Percentiles rank a stretch among this genome's conserved stretches.
Evolutionary conservation across 2,797 vertebrate genomes (phyloP).

Genomic region (Ibycter americanus): DNA sequence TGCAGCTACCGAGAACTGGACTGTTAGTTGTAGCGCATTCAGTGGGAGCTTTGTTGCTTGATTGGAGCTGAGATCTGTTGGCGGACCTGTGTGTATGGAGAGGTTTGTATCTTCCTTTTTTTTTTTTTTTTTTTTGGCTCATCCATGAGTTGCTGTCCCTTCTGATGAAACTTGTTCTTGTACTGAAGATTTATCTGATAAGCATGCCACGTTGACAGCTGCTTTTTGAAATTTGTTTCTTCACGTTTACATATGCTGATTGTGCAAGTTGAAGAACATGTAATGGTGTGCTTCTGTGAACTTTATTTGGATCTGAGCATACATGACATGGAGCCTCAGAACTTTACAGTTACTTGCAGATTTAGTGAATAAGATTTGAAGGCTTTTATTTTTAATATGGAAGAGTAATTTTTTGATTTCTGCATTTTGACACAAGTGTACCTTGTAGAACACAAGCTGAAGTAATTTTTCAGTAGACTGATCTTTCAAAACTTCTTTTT

Average conservation of each 20-base stretch:
- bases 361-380: neutral
- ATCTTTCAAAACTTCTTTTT: neutral
- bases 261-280: neutral
- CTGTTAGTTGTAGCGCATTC: neutral
- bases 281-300: neutral
- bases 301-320: neutral
- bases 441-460: neutral
- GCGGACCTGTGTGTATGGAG: neutral
- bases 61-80: neutral
- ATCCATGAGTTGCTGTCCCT: neutral
- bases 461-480: neutral
- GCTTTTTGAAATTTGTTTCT: neutral
- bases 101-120: neutral
- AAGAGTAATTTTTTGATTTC: neutral
- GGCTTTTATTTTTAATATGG: neutral
- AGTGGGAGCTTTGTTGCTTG: neutral
- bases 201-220: neutral
- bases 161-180: neutral
- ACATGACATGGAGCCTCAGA: neutral
- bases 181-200: neutral
- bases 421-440: neutral
- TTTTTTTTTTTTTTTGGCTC: neutral
- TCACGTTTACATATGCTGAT: neutral
- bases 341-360: neutral
- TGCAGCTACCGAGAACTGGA: neutral